These are phyloP conservation scores for Anguilla pacifica DNA, from an alignment of 2,797 vertebrate species.

Conservation along the genomic window DNA sequence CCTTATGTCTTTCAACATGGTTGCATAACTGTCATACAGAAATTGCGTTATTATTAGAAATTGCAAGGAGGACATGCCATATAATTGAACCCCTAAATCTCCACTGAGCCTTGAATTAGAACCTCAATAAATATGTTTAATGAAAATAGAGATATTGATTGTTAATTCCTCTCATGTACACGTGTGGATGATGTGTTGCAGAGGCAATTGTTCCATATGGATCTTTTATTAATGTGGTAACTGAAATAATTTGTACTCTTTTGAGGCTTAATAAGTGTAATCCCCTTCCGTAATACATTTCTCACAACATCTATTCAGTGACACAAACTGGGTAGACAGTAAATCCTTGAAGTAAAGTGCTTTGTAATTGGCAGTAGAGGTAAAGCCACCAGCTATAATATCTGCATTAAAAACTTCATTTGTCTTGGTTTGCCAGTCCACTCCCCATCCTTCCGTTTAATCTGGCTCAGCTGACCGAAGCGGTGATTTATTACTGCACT, in stretches of 20 bases:
- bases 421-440: background rate
- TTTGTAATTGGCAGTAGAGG: background rate
- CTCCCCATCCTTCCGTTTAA: background rate
- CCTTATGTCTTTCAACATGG: too few relatives aligned
- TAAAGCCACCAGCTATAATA: background rate
- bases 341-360: background rate
- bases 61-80: background rate
- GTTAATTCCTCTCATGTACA: background rate
- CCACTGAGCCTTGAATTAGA: background rate
- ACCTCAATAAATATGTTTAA: background rate
- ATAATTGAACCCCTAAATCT: background rate
- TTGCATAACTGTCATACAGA: too few relatives aligned
- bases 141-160: background rate
- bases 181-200: background rate
- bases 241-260: background rate
- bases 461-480: background rate
- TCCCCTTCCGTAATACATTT: too few relatives aligned
- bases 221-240: conserved; percentile 7
- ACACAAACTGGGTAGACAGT: background rate
- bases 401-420: background rate
- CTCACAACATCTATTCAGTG: background rate
- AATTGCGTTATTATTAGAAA: background rate
- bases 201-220: background rate
- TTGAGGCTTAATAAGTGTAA: background rate
- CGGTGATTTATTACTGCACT: background rate